These are phyloP conservation scores for Acromyrmex heyeri DNA, from an alignment of 1,140 invertebrate genomes.

Conservation along the genomic window DNA sequence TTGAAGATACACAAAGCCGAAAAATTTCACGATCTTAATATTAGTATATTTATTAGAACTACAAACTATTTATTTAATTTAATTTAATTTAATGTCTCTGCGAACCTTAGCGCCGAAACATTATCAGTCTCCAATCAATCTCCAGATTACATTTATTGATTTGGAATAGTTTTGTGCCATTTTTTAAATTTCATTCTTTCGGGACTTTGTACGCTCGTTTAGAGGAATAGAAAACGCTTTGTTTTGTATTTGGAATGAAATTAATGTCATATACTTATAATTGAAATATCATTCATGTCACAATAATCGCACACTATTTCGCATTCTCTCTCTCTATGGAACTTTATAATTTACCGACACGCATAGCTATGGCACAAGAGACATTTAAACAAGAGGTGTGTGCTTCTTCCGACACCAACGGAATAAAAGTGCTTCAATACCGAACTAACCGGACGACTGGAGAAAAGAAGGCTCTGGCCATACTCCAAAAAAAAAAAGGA, in stretches of 20 bases:
- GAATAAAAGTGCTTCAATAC: no score
- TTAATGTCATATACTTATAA: constrained; percentile 26
- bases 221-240: constrained; percentile 81
- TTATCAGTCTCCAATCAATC: no score
- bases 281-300: constrained; percentile 44
- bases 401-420: not conserved
- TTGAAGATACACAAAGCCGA: not conserved
- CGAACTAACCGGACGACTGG: no score
- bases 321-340: not conserved
- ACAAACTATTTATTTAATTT: no score
- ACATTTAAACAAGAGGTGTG: constrained; percentile 55
- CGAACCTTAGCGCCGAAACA: no score
- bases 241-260: not conserved
- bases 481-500: no score
- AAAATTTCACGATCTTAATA: not conserved
- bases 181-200: constrained; percentile 26
- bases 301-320: not conserved
- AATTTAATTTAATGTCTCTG: no score
- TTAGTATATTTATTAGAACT: no score
- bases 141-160: not conserved
- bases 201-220: not conserved
- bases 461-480: no score
- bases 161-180: not conserved
- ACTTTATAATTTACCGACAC: constrained; percentile 64
- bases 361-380: constrained; percentile 79